Conservation (phyloP, 2,797 vertebrate species). For the Decapterus maruadsi region DNA sequence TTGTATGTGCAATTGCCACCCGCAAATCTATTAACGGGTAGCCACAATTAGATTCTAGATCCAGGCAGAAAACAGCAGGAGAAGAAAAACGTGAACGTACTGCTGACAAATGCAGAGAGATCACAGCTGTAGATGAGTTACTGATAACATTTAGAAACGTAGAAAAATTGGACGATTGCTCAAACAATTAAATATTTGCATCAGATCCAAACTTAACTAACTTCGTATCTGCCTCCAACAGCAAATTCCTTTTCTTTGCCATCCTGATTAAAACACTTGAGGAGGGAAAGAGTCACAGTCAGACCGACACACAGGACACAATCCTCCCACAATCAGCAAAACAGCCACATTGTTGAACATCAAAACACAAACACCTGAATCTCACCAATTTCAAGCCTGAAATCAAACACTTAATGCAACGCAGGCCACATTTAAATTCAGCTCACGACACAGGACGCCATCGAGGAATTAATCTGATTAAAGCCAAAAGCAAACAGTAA, state of each 20-base stretch:
- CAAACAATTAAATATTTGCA: constrained; percentile 5
- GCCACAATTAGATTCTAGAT: constrained; percentile 23
- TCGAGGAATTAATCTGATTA: constrained; percentile 7
- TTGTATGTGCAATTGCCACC: constrained; percentile 18
- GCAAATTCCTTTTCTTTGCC: background rate
- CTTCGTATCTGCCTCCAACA: background rate
- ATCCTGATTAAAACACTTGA: background rate
- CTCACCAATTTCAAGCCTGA: background rate
- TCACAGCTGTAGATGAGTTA: constrained; percentile 10
- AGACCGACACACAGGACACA: background rate
- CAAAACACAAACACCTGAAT: constrained; percentile 6
- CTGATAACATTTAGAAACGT: constrained; percentile 24
- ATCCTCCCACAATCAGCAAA: background rate
- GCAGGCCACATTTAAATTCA: background rate
- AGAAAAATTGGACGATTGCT: background rate
- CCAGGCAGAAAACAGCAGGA: constrained; percentile 14
- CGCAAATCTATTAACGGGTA: constrained; percentile 39
- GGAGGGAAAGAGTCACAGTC: constrained; percentile 14
- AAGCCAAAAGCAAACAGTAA: constrained; percentile 18
- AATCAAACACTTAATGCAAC: background rate
- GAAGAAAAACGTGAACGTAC: background rate
- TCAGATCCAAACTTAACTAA: constrained; percentile 11
- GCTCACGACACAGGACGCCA: background rate
- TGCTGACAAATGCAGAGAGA: constrained; percentile 17
- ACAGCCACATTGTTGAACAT: background rate